Evolutionary conservation across 2,113 vertebrate genomes (phyloP).

Genomic region (Laticauda laticaudata): DNA sequence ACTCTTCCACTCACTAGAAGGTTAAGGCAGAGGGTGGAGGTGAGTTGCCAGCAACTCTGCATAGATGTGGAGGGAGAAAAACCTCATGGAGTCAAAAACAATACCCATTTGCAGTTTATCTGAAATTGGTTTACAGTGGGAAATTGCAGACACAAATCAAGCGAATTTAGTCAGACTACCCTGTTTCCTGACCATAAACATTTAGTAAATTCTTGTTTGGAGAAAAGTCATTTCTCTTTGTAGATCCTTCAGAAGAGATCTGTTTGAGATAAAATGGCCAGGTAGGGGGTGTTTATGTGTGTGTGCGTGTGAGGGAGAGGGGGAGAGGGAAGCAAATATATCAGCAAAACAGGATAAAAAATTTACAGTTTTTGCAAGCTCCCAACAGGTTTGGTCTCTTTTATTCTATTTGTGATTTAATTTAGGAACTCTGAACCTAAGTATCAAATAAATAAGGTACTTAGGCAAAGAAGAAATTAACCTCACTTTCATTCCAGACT

Average conservation of each 20-base stretch:
- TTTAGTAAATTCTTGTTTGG: slow-evolving; percentile 23
- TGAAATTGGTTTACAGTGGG: slow-evolving; percentile 17
- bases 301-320: neutral
- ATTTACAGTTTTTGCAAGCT: neutral
- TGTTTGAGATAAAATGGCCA: neutral
- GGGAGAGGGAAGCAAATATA: neutral
- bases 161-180: slow-evolving; percentile 23
- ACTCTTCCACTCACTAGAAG: neutral
- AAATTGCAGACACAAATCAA: slow-evolving; percentile 21
- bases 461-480: neutral
- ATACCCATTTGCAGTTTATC: neutral
- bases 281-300: neutral
- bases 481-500: neutral
- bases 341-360: neutral
- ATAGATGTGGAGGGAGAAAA: neutral
- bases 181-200: slow-evolving; percentile 42
- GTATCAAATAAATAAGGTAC: neutral
- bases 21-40: neutral
- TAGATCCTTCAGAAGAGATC: slow-evolving; percentile 18
- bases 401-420: neutral
- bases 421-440: neutral
- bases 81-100: neutral
- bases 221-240: slow-evolving; percentile 34
- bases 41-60: neutral
- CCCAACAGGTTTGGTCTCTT: neutral